Base-by-base conservation (phyloP, 2,113 vertebrate genomes). In the Pomatorhinus ruficollis region DNA sequence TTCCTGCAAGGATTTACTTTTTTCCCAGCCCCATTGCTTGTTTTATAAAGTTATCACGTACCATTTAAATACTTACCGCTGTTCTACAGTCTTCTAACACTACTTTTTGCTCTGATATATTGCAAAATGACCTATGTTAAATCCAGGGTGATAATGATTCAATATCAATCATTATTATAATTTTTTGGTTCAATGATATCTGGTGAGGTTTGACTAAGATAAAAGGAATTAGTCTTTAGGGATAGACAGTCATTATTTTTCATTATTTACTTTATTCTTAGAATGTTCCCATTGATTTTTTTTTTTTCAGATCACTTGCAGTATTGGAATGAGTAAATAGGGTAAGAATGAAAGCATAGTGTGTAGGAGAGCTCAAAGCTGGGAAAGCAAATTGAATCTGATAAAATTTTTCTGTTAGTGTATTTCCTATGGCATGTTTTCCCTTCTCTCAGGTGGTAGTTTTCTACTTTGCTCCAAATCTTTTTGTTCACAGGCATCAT, bases 21-120 rank as follows among this genome's bases (percentile, higher is more conserved):
- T 85, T 56, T 4, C 68, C 25, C 24, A 88, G 75, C 27, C 42
- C 78, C 20, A 57, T 47, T 21, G 3, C 70, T 86, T 90, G 59
- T 76, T 97, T 82, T 90, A 70, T 47, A 90, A 93, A 83, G 78
- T 70, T 59, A 47, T 83, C 95, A 87, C 7, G 1, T 96, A 44
- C 45, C 57, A 77, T 94, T 94, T 89, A 91, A 94, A 95, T 95
- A 72, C 78, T 95, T 70, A 63, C 15, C 0, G 0, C 52, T 94
- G 64, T 90, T 89, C 74, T 79, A 47, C 61, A 60, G 44, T 71
- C 28, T 14, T 78, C 84, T 93, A 82, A 42, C 31, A 80, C 84
- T 56, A 72, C 23, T 64, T 93, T 44, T 91, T 92, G n/a, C 75
- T 86, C 75, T 96, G 71, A 92, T 95, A 70, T 60, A 90, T 83